A percentile compares a stretch with the other conserved stretches of the same genome.
These are phyloP conservation scores for Stictocephala bisonia DNA, from an alignment of 2,888 invertebrate genomes.

Conservation along the genomic window DNA sequence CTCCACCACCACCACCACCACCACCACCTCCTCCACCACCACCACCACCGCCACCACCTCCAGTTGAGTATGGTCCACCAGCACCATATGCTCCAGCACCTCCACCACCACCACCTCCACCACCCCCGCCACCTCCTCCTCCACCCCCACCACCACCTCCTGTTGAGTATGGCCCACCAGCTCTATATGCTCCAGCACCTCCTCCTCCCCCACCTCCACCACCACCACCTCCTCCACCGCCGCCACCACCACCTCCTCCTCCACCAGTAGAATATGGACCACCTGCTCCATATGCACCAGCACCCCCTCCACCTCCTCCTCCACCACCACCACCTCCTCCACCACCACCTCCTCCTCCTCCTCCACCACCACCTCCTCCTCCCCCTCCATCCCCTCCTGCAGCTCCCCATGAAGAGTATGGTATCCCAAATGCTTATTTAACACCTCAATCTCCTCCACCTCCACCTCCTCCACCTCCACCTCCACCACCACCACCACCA, in stretches of 20 bases:
- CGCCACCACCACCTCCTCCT: too few relatives aligned
- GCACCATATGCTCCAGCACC: background rate
- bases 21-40: background rate
- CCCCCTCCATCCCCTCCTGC: background rate
- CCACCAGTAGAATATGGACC: background rate
- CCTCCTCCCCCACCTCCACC: conserved; percentile 9
- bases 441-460: background rate
- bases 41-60: background rate
- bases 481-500: too few relatives aligned
- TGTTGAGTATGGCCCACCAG: background rate
- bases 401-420: background rate
- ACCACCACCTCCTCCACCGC: conserved; percentile 7
- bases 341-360: background rate
- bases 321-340: background rate
- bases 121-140: background rate
- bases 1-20: conserved; percentile 10
- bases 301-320: too few relatives aligned
- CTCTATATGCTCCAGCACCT: background rate
- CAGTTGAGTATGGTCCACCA: background rate
- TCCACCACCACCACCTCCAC: background rate
- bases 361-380: conserved; percentile 12
- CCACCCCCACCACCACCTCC: too few relatives aligned
- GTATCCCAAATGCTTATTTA: background rate
- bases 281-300: background rate
- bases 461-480: background rate